These are phyloP conservation scores for Agrochola lychnidis DNA, from an alignment of 2,888 invertebrate genomes.

Conservation along the genomic window DNA sequence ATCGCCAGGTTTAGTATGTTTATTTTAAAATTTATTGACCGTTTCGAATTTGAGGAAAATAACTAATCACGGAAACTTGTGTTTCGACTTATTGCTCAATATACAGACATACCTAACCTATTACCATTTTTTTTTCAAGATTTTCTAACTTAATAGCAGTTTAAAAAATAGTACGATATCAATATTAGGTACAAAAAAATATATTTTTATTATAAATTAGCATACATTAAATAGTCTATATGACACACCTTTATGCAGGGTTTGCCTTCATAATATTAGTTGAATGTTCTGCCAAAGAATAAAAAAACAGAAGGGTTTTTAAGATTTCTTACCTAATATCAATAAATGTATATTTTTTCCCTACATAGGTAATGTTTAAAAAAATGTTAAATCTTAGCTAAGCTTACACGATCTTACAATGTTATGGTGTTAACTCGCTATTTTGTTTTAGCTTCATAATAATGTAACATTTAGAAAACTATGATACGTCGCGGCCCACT, in stretches of 20 bases:
- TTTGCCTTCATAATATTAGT: slow-evolving; percentile 41
- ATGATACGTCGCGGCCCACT: not conserved
- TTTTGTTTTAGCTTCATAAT: not conserved
- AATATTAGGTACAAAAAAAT: not conserved
- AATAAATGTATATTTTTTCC: not conserved
- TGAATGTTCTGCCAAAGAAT: slow-evolving; percentile 52
- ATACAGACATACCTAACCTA: not conserved
- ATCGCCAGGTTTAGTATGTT: slow-evolving; percentile 11
- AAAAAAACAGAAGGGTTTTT: slow-evolving; percentile 28
- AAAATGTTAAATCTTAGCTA: not conserved
- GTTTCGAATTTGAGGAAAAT: slow-evolving; percentile 33
- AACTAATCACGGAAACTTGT: not conserved
- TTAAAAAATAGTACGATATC: not conserved
- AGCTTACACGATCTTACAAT: not conserved
- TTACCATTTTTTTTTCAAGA: not conserved
- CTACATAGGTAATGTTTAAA: not conserved
- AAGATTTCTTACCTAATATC: not conserved
- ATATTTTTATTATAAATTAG: not conserved
- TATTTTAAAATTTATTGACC: slow-evolving; percentile 8
- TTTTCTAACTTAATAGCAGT: not conserved
- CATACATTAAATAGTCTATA: slow-evolving; percentile 11
- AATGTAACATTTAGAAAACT: not conserved
- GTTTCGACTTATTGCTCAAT: not conserved
- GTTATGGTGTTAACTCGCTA: not conserved
- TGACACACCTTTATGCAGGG: slow-evolving; percentile 26